A percentile compares a stretch with the other conserved stretches of the same genome.
phyloP scores from a whole-genome alignment of 2,888 invertebrate genomes.

The Dexiosoma caninum region DNA sequence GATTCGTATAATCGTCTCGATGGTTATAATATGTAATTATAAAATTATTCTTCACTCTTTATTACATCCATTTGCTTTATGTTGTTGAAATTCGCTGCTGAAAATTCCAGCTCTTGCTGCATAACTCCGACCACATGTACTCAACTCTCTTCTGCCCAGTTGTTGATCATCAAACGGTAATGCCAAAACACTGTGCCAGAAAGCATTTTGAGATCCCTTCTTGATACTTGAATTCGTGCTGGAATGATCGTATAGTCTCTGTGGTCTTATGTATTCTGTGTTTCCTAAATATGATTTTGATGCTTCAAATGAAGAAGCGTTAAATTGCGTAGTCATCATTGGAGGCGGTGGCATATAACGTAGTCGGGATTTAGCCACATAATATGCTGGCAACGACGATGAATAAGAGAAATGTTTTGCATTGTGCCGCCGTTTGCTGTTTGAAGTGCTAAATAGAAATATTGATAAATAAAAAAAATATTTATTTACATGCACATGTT shows the following conservation, averaged over 20 bases:
- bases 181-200: conserved; percentile 94
- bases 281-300: conserved; percentile 49
- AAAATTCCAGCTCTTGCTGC: conserved; percentile 92
- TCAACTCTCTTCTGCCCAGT: conserved; percentile 88
- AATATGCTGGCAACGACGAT: conserved; percentile 48
- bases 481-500: too few species aligned
- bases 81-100: conserved; percentile 83
- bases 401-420: conserved; percentile 72
- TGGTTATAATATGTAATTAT: background rate
- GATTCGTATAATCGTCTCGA: conserved; percentile 37
- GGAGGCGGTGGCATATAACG: conserved; percentile 53
- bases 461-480: too few species aligned
- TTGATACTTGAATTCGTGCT: conserved; percentile 67
- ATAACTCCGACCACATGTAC: conserved; percentile 79
- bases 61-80: conserved; percentile 14
- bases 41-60: background rate
- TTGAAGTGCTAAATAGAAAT: conserved; percentile 71
- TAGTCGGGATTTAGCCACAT: conserved; percentile 49
- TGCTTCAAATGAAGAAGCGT: conserved; percentile 52
- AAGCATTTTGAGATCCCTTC: conserved; percentile 82
- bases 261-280: conserved; percentile 56
- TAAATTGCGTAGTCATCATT: conserved; percentile 55
- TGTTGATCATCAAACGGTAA: conserved; percentile 96
- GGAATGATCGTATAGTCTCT: conserved; percentile 63
- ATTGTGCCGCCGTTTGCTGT: conserved; percentile 76